Evolutionary conservation across 2,888 invertebrate genomes (phyloP), one percentile per base, ranked within the genome.

Genomic region (Limnephilus rhombicus): DNA sequence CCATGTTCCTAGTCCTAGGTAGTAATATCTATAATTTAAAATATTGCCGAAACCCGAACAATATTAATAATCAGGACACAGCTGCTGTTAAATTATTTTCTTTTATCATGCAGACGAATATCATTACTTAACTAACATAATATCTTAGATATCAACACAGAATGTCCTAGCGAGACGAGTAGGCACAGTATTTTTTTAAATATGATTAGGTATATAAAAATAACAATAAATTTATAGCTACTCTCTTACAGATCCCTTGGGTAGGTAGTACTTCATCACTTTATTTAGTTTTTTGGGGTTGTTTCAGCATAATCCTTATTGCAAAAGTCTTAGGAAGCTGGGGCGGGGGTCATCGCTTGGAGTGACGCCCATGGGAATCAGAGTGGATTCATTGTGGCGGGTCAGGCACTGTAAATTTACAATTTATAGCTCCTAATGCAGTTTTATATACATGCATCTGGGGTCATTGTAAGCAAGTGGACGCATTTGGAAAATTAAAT

Each of bases 391-490:
- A 92, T 91, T 92, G 91, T 93, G 86, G 91, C 91, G 80, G 92
- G 53, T 90, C 90, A 91, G 89, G 31, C 86, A 86, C 93, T 92
- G 85, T 91, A 92, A 93, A 93, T 93, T 92, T 92, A 92, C 87
- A 92, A 93, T 93, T 93, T 93, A 92, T 90, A 92, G 87, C 87
- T 89, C 83, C 87, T 93, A 92, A 93, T 93, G 89, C 89, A 91
- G 92, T 68, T 93, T 93, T 93, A 37, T 92, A 92, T 91, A 91
- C 89, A 81, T 89, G 89, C 53, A 80, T 13, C 92, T 81, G 92
- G 91, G 91, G 80, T 90, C 91, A 93, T 92, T 91, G 93, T 92
- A 92, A 90, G 87, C 83, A 49, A 49, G 88, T 90, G 91, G 91
- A 53, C 89, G 85, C 92, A 93, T 92, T 93, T 93, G 87, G 89